Conservation (phyloP, 2,888 invertebrate species). For the Andrena bucephala region DNA sequence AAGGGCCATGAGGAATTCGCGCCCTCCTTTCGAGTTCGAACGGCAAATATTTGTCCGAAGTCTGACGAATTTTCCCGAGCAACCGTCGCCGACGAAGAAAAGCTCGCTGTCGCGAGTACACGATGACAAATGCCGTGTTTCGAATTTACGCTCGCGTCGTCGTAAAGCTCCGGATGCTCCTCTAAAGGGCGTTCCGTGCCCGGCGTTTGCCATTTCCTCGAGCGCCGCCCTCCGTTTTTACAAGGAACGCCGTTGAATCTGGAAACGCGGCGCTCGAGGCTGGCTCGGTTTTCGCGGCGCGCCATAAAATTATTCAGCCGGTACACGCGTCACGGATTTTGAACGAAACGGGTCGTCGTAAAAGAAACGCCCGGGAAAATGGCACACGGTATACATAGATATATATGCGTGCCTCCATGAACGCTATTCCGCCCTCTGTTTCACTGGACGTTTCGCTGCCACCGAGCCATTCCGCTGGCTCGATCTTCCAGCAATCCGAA, state of each 20-base stretch:
- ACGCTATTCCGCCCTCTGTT: background rate
- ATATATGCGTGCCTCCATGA: conserved; percentile 1
- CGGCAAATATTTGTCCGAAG: conserved; percentile 36
- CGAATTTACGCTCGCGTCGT: conserved; percentile 45
- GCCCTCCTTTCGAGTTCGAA: conserved; percentile 13
- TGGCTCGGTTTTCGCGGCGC: conserved; percentile 34
- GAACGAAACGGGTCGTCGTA: conserved; percentile 45
- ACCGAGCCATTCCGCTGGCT: background rate
- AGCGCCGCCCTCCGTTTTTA: conserved; percentile 42
- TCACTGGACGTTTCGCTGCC: background rate
- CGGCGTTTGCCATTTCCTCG: conserved; percentile 22
- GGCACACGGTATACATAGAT: conserved; percentile 4
- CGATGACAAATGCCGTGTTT: conserved; percentile 32
- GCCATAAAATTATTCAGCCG: conserved; percentile 65
- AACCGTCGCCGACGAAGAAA: conserved; percentile 1
- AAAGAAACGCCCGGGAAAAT: conserved; percentile 52
- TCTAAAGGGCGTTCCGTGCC: conserved; percentile 24
- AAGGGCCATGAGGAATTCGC: background rate
- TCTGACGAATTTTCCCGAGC: conserved; percentile 32
- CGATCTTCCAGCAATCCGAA: background rate
- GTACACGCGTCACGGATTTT: conserved; percentile 55
- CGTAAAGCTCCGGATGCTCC: conserved; percentile 39
- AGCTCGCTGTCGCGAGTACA: background rate
- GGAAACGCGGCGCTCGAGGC: conserved; percentile 36
- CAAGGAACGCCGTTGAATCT: conserved; percentile 47